Evolutionary conservation across 37 sponge, comb jelly and placozoan genomes (phyloP).

Genomic region (Axinella damicornis): DNA sequence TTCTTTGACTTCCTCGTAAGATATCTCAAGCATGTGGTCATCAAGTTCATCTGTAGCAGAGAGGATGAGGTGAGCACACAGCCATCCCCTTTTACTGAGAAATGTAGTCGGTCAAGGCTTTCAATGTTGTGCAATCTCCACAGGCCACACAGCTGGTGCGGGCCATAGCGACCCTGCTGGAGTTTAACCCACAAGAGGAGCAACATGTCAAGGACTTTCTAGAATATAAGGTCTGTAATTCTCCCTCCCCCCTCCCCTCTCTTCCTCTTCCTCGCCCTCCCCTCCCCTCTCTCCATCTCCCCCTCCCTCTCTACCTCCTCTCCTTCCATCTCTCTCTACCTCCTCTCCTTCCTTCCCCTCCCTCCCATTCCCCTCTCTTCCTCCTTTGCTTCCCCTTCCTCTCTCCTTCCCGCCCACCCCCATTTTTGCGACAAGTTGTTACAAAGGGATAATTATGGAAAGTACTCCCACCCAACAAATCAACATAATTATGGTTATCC

Average conservation of each 20-base stretch:
- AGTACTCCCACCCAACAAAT: no score
- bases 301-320: neutral
- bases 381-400: no score
- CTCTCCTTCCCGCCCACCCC: no score
- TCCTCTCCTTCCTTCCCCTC: no score
- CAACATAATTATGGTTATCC: no score
- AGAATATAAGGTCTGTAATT: slow-evolving; percentile 70
- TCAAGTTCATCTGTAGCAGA: slow-evolving; percentile 74
- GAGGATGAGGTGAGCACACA: slow-evolving; percentile 81
- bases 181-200: slow-evolving; percentile 72
- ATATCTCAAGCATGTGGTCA: slow-evolving; percentile 79
- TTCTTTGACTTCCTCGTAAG: slow-evolving; percentile 21
- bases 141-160: slow-evolving; percentile 66
- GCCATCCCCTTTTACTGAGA: no score
- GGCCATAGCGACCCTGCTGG: slow-evolving; percentile 70
- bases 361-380: no score
- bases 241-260: neutral
- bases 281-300: neutral
- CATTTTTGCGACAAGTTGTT: no score
- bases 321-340: no score
- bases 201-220: slow-evolving; percentile 58
- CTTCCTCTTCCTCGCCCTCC: neutral
- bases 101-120: no score
- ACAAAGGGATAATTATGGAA: no score
- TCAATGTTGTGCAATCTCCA: no score